Base-by-base conservation (phyloP, 2,888 invertebrate genomes). In the Cabera pusaria region DNA sequence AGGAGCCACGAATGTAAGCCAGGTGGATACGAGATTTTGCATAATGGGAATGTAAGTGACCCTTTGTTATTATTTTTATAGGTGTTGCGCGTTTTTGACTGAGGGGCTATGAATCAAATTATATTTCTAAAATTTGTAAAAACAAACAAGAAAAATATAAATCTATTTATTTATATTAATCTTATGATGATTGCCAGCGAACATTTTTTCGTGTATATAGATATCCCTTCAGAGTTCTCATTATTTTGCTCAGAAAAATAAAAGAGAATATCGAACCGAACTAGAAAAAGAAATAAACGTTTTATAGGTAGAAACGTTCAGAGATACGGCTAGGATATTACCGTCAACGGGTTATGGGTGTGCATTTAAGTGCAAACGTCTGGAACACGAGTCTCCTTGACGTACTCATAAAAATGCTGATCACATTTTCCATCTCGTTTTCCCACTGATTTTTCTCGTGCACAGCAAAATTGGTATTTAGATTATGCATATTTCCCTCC, bases 1-100 rank as follows among this genome's bases (percentile, higher is more conserved):
- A 91, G 97, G 32, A 97, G 97, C 4, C 98, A 98, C 72, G 97
- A 98, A 75, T 98, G 98, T 80, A 98, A 97, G 82, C 93, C 94
- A 1, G 97, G 97, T 28, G 98, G 98, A 6, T 97, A 96, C 72
- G 97, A 98, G 82, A 92, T 95, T 56, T 90, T 93, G 32, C 98
- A 98, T 64, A 92, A 94, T 70, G 93, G 94, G 62, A 94, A 93
- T 84, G 96, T 95, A 74, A 83, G 88, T 77, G 22, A 14, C n/a
- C n/a, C n/a, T n/a, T n/a, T n/a, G n/a, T n/a, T n/a, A n/a, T n/a
- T n/a, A n/a, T n/a, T n/a, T n/a, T n/a, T n/a, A n/a, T n/a, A n/a
- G n/a, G n/a, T n/a, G n/a, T n/a, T n/a, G n/a, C n/a, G n/a, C n/a
- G n/a, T n/a, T n/a, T n/a, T n/a, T n/a, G n/a, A n/a, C n/a, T n/a